Base-by-base conservation (phyloP, 2,113 vertebrate genomes). In the Empidonax traillii region DNA sequence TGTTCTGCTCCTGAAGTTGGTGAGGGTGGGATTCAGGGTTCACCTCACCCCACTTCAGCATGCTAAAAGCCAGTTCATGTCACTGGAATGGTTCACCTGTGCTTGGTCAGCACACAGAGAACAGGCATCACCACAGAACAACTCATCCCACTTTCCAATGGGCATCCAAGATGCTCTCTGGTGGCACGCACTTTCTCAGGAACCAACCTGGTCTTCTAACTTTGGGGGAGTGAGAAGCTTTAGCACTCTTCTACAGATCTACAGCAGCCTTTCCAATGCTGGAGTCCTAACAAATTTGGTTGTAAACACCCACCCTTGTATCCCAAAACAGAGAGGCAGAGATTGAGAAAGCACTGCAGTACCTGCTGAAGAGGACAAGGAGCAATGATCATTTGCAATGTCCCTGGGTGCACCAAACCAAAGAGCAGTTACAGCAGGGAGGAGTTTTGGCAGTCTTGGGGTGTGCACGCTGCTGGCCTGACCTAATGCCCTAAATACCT, bases 401-500 rank as follows among this genome's bases (percentile, higher is more conserved):
- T 28, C 47, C 14, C 56, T 0, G 0, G 39, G 39, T 62, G 65
- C 51, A 89, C 53, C 15, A 51, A 84, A 80, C 18, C 8, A 53
- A 24, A 5, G 14, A 74, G 72, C 55, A 73, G 41, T 53, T 69
- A 31, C 16, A 47, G 68, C 55, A 47, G 59, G 39, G 63, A 78
- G 55, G 31, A 84, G 79, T 85, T 56, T 58, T 1, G 2, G 25
- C 80, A 55, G 18, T 31, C 22, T 3, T 8, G 22, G 25, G 35
- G 21, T 31, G 49, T 27, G 83, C 82, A 61, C 39, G 72, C 76
- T 77, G 39, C 63, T 92, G 75, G n/a, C 75, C 63, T 93, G 89
- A 84, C 72, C 72, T 35, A 13, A 49, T 72, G 89, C 86, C 89
- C 93, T 89, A 86, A 88, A 93, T 94, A 95, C 39, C 41, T 74